These are phyloP conservation scores for Eupithecia subfuscata DNA, from an alignment of 2,888 invertebrate species.

Conservation along the genomic window DNA sequence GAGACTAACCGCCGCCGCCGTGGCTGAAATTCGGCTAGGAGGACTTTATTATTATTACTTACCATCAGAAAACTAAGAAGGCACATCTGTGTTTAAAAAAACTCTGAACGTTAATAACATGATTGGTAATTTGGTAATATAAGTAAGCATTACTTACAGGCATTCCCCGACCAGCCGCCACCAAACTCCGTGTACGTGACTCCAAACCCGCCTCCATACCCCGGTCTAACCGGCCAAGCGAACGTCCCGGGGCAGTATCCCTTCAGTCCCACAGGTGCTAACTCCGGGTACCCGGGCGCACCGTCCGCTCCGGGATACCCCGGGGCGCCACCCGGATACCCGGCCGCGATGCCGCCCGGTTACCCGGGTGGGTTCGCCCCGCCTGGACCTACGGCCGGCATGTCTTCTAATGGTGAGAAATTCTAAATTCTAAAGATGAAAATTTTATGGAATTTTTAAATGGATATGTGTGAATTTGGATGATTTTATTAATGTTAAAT, in stretches of 20 bases:
- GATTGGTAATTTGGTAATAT: too few relatives aligned
- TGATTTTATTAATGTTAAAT: slow-evolving; percentile 15
- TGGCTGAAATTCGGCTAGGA: too few relatives aligned
- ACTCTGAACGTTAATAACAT: too few relatives aligned
- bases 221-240: slow-evolving; percentile 86
- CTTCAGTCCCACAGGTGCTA: slow-evolving; percentile 50
- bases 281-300: slow-evolving; percentile 46
- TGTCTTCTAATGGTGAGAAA: slow-evolving; percentile 72
- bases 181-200: slow-evolving; percentile 94
- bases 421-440: slow-evolving; percentile 35
- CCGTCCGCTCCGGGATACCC: slow-evolving; percentile 56
- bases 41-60: too few relatives aligned
- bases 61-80: too few relatives aligned
- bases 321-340: slow-evolving; percentile 47
- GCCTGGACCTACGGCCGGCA: slow-evolving; percentile 56
- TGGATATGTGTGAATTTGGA: neutral
- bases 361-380: slow-evolving; percentile 45
- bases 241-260: slow-evolving; percentile 68
- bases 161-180: slow-evolving; percentile 88
- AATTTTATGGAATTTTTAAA: slow-evolving; percentile 13
- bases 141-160: slow-evolving; percentile 56
- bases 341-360: slow-evolving; percentile 43
- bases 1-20: too few relatives aligned
- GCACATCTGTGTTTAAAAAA: too few relatives aligned
- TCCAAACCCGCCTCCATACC: slow-evolving; percentile 97